Percentiles rank a stretch among this genome's conserved stretches.
These are phyloP conservation scores for Tetramorium simillimum DNA, from an alignment of 1,140 invertebrate species.

Conservation along the genomic window DNA sequence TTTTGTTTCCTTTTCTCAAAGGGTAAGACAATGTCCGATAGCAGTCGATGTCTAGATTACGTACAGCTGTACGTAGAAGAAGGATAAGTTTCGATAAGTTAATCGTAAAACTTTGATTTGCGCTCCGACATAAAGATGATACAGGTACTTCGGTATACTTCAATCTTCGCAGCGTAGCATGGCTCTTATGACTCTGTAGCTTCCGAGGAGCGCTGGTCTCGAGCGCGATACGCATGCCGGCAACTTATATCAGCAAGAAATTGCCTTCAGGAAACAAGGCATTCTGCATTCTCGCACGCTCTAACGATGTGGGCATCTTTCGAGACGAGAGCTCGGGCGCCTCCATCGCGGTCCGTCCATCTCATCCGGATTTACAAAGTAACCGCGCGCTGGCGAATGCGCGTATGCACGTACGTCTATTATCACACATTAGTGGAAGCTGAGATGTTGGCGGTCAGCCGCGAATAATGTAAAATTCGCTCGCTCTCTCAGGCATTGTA, in stretches of 20 bases:
- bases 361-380: conserved; percentile 32
- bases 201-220: conserved; percentile 15
- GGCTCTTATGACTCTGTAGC: background rate
- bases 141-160: background rate
- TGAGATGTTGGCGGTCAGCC: conserved; percentile 64
- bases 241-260: conserved; percentile 71
- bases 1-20: background rate
- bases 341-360: conserved; percentile 37
- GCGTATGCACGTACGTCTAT: conserved; percentile 59
- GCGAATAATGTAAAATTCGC: conserved; percentile 71
- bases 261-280: conserved; percentile 72
- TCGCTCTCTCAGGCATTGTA: conserved; percentile 71
- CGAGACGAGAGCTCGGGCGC: conserved; percentile 45
- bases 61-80: background rate
- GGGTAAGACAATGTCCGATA: conserved; percentile 38
- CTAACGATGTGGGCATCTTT: conserved; percentile 70
- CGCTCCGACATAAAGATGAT: background rate
- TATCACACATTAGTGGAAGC: conserved; percentile 72
- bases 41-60: background rate
- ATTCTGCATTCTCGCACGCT: conserved; percentile 71
- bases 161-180: background rate
- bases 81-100: background rate
- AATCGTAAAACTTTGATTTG: conserved; percentile 16
- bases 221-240: conserved; percentile 49
- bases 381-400: conserved; percentile 3